Percentiles rank a stretch among this genome's conserved stretches.
These are phyloP conservation scores for Lamellibrachia columna DNA, from an alignment of 2,888 invertebrate genomes.

Conservation along the genomic window DNA sequence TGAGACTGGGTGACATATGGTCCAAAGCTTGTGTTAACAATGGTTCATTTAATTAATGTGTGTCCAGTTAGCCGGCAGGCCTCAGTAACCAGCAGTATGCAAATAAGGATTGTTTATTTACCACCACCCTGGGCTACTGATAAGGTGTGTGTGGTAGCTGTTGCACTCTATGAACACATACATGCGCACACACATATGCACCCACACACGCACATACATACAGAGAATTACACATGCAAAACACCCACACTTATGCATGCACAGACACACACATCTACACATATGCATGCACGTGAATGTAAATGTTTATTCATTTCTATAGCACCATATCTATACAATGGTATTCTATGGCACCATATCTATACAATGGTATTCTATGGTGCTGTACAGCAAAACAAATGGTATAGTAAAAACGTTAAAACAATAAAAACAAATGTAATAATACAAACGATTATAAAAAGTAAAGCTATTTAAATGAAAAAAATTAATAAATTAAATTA, in stretches of 20 bases:
- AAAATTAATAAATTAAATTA: no score
- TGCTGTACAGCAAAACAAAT: no score
- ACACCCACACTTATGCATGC: neutral
- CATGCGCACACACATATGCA: no score
- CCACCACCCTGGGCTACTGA: neutral
- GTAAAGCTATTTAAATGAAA: no score
- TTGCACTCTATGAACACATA: neutral
- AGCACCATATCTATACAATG: no score
- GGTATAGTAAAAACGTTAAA: no score
- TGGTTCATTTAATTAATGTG: neutral
- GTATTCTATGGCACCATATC: no score
- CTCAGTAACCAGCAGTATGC: neutral
- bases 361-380: no score
- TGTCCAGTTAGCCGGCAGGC: neutral
- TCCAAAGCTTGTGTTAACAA: neutral
- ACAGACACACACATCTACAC: neutral
- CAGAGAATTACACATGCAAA: neutral
- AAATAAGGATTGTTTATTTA: neutral
- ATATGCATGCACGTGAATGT: neutral
- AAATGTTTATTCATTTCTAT: no score
- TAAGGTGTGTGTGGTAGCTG: neutral
- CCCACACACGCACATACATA: neutral
- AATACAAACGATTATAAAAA: no score
- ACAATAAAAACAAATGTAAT: no score
- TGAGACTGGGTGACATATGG: neutral